Base-by-base conservation (phyloP, 2,888 invertebrate species). In the Sarcophaga rosellei region DNA sequence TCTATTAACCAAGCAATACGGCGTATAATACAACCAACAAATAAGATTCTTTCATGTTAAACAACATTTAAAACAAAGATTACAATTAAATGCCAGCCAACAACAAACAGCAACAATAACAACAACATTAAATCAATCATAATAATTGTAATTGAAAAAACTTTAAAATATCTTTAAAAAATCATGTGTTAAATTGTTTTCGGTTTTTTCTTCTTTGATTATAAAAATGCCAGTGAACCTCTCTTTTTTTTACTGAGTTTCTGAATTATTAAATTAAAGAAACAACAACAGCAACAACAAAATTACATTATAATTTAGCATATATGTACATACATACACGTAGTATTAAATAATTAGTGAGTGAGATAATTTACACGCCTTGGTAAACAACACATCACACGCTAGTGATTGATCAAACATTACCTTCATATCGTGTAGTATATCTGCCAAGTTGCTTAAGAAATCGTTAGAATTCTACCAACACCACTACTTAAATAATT, bases 321-420 rank as follows among this genome's bases (percentile, higher is more conserved):
- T 21, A 53, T 68, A 45, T 23, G 47, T 45, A 15, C 17, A 57
- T 66, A 25, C 21, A 35, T 65, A 25, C 3, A 25, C 25, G 35
- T 35, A 8, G 8, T 35, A 35, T 35, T 35, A 35, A 35, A 35
- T 35, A 35, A 35, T 35, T 35, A 35, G 35, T 35, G 8, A 66
- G 61, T 75, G 74, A 84, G 70, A 79, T 80, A 75, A 84, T 80
- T 84, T 84, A 70, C 75, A 80, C 79, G 79, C 61, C 75, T 69
- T 79, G 61, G 66, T 80, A 84, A 61, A 8, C 79, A 80, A 0
- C 8, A 35, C 10, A 35, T 10, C 35, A 35, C 35, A 10, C 1
- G 2, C 1, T 10, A 35, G 35, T 35, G 35, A 35, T 0, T 35
- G 35, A 35, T 35, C 35, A 35, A 35, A 35, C 35, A 35, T 35